These are phyloP conservation scores for Drosophila koepferae DNA, from an alignment of 2,888 invertebrate species.

Conservation along the genomic window DNA sequence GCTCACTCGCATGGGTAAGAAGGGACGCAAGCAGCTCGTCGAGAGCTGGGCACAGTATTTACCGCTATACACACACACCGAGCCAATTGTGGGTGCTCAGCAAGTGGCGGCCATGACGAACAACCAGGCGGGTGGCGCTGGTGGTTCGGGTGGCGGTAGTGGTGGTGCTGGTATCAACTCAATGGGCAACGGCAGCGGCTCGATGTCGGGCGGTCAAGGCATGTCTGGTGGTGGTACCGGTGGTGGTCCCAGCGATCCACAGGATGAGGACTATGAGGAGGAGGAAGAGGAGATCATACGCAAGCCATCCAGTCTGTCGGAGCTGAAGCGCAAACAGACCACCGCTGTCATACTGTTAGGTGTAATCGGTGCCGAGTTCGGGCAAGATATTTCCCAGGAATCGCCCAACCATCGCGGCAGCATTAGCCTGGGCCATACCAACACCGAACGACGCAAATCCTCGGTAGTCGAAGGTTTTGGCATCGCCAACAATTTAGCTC, in stretches of 20 bases:
- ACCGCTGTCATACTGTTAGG: conserved; percentile 98
- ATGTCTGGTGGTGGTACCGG: conserved; percentile 44
- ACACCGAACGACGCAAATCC: conserved; percentile 88
- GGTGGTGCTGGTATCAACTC: conserved; percentile 19
- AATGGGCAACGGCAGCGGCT: conserved; percentile 28
- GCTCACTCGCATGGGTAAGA: conserved; percentile 89
- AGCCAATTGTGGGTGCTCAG: conserved; percentile 90
- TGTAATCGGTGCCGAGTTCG: conserved; percentile 99
- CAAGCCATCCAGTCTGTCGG: conserved; percentile 93
- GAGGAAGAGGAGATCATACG: conserved; percentile 94
- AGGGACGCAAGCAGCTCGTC: conserved; percentile 96
- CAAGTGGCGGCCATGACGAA: conserved; percentile 61
- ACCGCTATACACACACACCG: conserved; percentile 93
- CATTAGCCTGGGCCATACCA: conserved; percentile 38
- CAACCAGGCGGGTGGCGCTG: conserved; percentile 43
- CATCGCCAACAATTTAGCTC: conserved; percentile 94
- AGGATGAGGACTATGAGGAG: conserved; percentile 91
- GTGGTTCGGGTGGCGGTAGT: conserved; percentile 58
- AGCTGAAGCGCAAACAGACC: conserved; percentile 96
- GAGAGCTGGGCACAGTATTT: conserved; percentile 98
- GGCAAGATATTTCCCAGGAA: conserved; percentile 94
- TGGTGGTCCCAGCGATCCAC: conserved; percentile 52
- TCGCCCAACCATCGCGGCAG: conserved; percentile 85
- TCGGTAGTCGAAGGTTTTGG: conserved; percentile 95
- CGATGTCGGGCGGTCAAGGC: conserved; percentile 34